Base-by-base conservation (phyloP, 2,888 invertebrate species). In the Disparrhopalites patrizii region DNA sequence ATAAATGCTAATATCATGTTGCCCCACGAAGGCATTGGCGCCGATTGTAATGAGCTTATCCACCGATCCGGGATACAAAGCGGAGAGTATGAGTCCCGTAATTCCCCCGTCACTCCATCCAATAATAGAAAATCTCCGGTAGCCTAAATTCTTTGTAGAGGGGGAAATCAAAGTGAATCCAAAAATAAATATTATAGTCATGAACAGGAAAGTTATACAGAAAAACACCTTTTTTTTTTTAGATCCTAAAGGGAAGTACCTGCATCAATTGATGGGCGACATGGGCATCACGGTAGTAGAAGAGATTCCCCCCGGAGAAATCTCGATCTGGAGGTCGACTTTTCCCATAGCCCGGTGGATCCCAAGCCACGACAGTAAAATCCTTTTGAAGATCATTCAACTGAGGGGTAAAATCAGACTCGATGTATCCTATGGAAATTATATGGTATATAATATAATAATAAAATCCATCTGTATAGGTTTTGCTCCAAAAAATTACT, bases 81-180 rank as follows among this genome's bases (percentile, higher is more conserved):
- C 87, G 3, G 92, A 88, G n/a, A 90, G 77, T 31, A 93, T 86
- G 70, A 94, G 79, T 18, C 86, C 86, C 0, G 88, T 85, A 51
- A 87, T 88, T 1, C 91, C 94, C 28, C 94, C 94, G 80, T 92
- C 92, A 79, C 91, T 91, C 91, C 93, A 94, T 1, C 94, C 94
- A 65, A 93, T 77, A 10, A 93, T 76, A 0, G 91, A 91, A 79
- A 86, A 91, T 73, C 85, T 85, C 0, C 83, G 77, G 47, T 87
- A 82, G 1, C 86, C 84, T 8, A 93, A 77, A 51, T 81, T 80
- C 84, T 87, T n/a, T n/a, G n/a, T 10, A 43, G 20, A 43, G 7
- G 36, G 36, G n/a, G n/a, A n/a, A n/a, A n/a, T n/a, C n/a, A n/a
- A n/a, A n/a, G n/a, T n/a, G n/a, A n/a, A n/a, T n/a, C n/a, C n/a